Base-by-base conservation (phyloP, 2,888 invertebrate species). In the Athalia circularis region DNA sequence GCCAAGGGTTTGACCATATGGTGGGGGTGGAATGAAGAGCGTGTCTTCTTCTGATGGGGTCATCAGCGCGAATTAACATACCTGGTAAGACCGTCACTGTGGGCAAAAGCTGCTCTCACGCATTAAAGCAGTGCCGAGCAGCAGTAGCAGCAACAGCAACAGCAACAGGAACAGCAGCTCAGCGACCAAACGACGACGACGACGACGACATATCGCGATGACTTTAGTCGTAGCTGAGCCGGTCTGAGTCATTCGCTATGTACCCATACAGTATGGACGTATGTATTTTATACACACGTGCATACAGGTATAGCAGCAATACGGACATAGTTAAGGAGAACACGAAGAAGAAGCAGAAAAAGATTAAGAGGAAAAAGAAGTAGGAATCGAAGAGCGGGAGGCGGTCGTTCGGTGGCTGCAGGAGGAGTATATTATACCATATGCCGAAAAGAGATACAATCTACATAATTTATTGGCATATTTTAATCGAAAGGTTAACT, bases 11-110 rank as follows among this genome's bases (percentile, higher is more conserved):
- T 47, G 43, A 8, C 8, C 59, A 8, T 57, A 47, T 62, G n/a
- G 50, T 15, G 62, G 9, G 11, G 62, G 47, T 45, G 62, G 75
- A 29, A 29, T 13, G 45, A 59, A 47, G 52, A 75, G 75, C 62
- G 62, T 62, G 75, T 64, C 62, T 29, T 29, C 29, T 62, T 62
- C 62, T 50, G 75, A 75, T 62, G 75, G 75, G 75, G 75, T 62
- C 75, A 75, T 75, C 75, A 75, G 87, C 84, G 88, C 84, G 88
- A 89, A 89, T 89, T 89, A 89, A 89, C 89, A 89, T 89, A 89
- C 88, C 86, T 86, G 89, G 88, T 86, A 29, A 84, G 85, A 86
- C 86, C 85, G 85, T 85, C 85, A 29, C 29, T 29, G 29, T 2
- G 29, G 29, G 29, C 29, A 29, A 29, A 29, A 29, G 29, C 29